phyloP scores from a whole-genome alignment of 2,888 invertebrate species.

The Rhagonycha fulva region DNA sequence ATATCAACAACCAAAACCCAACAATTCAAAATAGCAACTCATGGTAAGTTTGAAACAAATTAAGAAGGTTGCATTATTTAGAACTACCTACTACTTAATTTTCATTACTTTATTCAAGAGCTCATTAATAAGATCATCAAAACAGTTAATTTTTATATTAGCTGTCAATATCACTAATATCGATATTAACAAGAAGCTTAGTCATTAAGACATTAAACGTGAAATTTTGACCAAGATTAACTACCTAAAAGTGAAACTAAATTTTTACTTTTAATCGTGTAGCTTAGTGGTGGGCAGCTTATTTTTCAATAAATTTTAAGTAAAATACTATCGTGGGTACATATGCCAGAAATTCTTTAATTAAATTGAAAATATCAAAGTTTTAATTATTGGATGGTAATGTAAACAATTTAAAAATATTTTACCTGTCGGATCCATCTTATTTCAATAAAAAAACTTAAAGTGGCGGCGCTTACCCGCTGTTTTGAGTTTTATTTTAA shows the following conservation, averaged over 20 bases:
- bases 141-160: conserved; percentile 23
- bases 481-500: conserved; percentile 17
- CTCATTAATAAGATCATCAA: conserved; percentile 39
- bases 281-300: background rate
- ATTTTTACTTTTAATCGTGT: background rate
- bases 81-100: conserved; percentile 42
- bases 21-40: conserved; percentile 14
- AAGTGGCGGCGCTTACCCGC: conserved; percentile 19
- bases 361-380: background rate
- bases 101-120: conserved; percentile 42
- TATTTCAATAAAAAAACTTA: background rate
- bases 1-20: background rate
- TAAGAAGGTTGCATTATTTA: conserved; percentile 34
- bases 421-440: background rate
- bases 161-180: conserved; percentile 14
- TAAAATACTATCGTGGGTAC: background rate
- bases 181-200: conserved; percentile 6
- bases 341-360: background rate
- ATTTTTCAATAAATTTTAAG: background rate
- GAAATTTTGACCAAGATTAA: background rate
- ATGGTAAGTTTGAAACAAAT: conserved; percentile 29
- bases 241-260: conserved; percentile 2
- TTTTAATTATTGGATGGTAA: background rate
- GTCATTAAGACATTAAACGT: background rate
- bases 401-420: background rate